phyloP scores from a whole-genome alignment of 2,113 vertebrate species.

The Hiodon alosoides region DNA sequence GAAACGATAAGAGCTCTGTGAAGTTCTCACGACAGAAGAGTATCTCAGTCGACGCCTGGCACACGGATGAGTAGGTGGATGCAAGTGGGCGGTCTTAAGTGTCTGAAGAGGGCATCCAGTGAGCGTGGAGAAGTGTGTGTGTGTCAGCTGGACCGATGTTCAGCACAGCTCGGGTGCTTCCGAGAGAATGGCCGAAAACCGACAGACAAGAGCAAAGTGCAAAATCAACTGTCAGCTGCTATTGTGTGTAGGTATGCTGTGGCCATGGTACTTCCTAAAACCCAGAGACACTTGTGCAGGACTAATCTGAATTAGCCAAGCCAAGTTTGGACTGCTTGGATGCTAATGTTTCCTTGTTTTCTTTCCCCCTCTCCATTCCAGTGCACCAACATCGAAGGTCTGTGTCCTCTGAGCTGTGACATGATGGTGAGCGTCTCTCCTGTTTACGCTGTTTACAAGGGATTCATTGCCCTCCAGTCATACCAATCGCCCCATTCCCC shows the following conservation, averaged over 20 bases:
- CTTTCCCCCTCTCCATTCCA: conserved; percentile 31
- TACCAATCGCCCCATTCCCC: not conserved
- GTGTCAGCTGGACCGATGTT: not conserved
- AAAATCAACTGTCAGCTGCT: not conserved
- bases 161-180: not conserved
- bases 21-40: not conserved
- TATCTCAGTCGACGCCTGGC: not conserved
- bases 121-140: not conserved
- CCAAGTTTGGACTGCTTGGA: conserved; percentile 12
- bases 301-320: not conserved
- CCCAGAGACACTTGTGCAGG: not conserved
- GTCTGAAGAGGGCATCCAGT: not conserved
- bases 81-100: conserved; percentile 6
- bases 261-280: conserved; percentile 17
- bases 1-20: not conserved
- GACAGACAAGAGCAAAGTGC: not conserved
- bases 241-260: not conserved
- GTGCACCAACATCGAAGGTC: conserved; percentile 60
- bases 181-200: no score
- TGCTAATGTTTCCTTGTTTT: not conserved
- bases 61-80: conserved; percentile 6
- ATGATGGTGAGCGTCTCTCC: conserved; percentile 50
- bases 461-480: not conserved
- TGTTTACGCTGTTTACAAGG: not conserved
- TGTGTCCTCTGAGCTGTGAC: conserved; percentile 68